A percentile compares a stretch with the other conserved stretches of the same genome.
Conservation (phyloP, 2,888 invertebrate species). For the Eupsilia transversa region DNA sequence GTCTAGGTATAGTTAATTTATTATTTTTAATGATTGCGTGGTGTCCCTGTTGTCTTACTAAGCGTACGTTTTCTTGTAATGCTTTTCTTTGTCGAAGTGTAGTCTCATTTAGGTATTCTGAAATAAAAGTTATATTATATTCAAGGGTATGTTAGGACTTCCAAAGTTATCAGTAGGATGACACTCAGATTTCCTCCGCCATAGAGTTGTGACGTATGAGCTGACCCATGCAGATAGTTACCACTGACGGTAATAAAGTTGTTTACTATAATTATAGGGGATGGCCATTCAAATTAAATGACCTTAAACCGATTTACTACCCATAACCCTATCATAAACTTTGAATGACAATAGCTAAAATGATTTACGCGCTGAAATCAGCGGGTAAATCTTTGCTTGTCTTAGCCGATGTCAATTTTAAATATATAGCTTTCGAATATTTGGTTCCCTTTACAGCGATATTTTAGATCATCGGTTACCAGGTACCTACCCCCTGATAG, state of each 20-base stretch:
- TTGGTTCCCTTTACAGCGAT: too few species aligned
- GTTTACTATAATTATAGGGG: not conserved
- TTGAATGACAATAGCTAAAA: not conserved
- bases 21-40: not conserved
- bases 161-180: constrained; percentile 21
- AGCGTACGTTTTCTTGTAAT: not conserved
- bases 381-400: not conserved
- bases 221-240: not conserved
- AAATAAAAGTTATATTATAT: too few species aligned
- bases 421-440: not conserved
- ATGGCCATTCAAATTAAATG: not conserved
- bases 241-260: not conserved
- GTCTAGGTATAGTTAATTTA: too few species aligned
- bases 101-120: not conserved
- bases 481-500: not conserved
- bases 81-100: not conserved
- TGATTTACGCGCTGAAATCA: not conserved
- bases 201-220: not conserved
- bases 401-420: not conserved
- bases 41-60: not conserved
- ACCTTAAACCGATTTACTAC: not conserved
- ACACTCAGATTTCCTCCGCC: not conserved
- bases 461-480: not conserved
- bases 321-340: not conserved
- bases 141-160: constrained; percentile 19